Conservation (phyloP, 2,888 invertebrate species). For the Brenthis hecate region DNA sequence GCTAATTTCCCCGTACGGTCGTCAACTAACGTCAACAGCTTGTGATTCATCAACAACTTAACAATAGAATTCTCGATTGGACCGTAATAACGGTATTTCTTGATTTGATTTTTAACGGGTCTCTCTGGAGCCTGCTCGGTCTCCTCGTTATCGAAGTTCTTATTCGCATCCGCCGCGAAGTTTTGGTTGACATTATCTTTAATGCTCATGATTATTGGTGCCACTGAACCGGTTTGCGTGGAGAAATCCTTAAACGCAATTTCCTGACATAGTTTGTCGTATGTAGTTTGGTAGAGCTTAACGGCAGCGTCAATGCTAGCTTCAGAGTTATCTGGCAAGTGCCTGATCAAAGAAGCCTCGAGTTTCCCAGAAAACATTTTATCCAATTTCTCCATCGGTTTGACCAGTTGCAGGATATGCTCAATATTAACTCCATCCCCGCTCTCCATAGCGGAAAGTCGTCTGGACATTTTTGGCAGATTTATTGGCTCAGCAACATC, state of each 20-base stretch:
- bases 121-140: slow-evolving; percentile 63
- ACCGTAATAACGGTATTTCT: slow-evolving; percentile 74
- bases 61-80: slow-evolving; percentile 70
- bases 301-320: slow-evolving; percentile 67
- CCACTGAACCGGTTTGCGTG: slow-evolving; percentile 66
- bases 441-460: slow-evolving; percentile 66
- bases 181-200: slow-evolving; percentile 78
- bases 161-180: slow-evolving; percentile 69
- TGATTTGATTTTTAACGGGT: slow-evolving; percentile 62
- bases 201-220: slow-evolving; percentile 78
- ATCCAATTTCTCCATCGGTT: slow-evolving; percentile 64
- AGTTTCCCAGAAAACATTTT: slow-evolving; percentile 61
- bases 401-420: slow-evolving; percentile 56
- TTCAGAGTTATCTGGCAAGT: slow-evolving; percentile 72
- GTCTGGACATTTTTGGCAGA: slow-evolving; percentile 71
- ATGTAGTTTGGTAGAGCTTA: slow-evolving; percentile 65
- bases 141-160: slow-evolving; percentile 72
- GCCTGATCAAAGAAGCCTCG: slow-evolving; percentile 60
- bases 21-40: slow-evolving; percentile 67
- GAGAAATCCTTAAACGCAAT: slow-evolving; percentile 64
- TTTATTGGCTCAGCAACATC: slow-evolving; percentile 72
- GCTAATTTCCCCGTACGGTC: slow-evolving; percentile 76
- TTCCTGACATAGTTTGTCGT: slow-evolving; percentile 64
- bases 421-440: slow-evolving; percentile 62
- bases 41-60: slow-evolving; percentile 66